phyloP scores from a whole-genome alignment of 2,113 vertebrate species.

The Cyprinodon variegatus region DNA sequence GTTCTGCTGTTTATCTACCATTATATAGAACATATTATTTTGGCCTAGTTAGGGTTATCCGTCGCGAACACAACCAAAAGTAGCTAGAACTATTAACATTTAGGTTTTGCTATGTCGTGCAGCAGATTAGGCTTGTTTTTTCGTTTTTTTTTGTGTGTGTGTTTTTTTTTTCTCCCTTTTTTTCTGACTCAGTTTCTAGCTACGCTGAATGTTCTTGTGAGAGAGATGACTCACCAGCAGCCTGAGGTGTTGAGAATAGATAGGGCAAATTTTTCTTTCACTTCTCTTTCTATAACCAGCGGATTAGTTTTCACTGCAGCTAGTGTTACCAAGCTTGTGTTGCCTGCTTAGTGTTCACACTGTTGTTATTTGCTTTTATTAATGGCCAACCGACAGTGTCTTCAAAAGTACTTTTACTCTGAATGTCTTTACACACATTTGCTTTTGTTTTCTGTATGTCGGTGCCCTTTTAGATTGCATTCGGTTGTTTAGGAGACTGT shows the following conservation, averaged over 20 bases:
- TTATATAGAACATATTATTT: constrained; percentile 25
- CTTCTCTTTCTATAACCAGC: constrained; percentile 69
- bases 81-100: constrained; percentile 31
- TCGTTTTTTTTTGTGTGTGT: background rate
- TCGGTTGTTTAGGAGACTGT: constrained; percentile 71
- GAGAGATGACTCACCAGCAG: constrained; percentile 79
- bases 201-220: constrained; percentile 78
- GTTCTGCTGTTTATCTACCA: constrained; percentile 35
- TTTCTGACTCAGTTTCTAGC: constrained; percentile 72
- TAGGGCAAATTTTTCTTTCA: constrained; percentile 74
- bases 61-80: constrained; percentile 23
- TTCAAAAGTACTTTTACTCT: constrained; percentile 34
- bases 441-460: constrained; percentile 70
- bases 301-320: constrained; percentile 68
- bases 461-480: constrained; percentile 65
- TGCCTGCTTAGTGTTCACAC: constrained; percentile 26
- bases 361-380: constrained; percentile 36
- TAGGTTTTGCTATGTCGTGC: constrained; percentile 28
- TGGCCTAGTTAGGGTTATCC: constrained; percentile 13
- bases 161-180: constrained; percentile 19
- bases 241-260: constrained; percentile 73
- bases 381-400: constrained; percentile 44
- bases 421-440: constrained; percentile 59
- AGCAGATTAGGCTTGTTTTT: constrained; percentile 7
- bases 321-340: constrained; percentile 47